These are phyloP conservation scores for Philhelius pedissequus DNA, from an alignment of 2,888 invertebrate genomes.

Conservation along the genomic window DNA sequence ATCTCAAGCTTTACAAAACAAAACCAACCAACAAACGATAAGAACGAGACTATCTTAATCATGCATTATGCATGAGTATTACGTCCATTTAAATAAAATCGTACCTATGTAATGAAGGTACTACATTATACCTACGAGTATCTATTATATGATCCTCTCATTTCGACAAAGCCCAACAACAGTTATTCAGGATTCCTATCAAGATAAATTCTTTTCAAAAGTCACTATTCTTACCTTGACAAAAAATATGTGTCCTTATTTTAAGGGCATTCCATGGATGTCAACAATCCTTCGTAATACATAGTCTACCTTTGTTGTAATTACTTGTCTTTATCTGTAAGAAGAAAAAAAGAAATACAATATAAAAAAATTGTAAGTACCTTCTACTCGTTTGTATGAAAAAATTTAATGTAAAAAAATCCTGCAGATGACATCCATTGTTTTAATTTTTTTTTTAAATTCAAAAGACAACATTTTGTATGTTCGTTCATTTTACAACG, in stretches of 20 bases:
- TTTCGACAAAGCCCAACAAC: constrained; percentile 9
- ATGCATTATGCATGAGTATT: constrained; percentile 11
- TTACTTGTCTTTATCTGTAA: constrained; percentile 38
- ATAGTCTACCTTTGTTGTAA: constrained; percentile 47
- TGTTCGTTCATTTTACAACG: constrained; percentile 1
- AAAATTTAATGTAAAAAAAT: not conserved
- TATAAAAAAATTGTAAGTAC: not conserved
- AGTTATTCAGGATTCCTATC: not conserved
- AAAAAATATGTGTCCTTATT: constrained; percentile 29
- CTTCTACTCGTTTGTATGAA: not conserved
- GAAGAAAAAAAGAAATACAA: not conserved
- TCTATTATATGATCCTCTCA: constrained; percentile 15
- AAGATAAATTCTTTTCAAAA: constrained; percentile 19
- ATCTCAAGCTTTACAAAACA: not conserved
- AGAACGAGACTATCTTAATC: not conserved
- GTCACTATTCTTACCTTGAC: constrained; percentile 10
- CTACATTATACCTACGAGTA: not conserved
- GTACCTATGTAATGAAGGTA: no score
- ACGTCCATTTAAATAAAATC: constrained; percentile 22
- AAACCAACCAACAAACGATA: not conserved
- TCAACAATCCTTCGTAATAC: constrained; percentile 36
- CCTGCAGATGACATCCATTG: constrained; percentile 57
- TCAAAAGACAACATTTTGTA: constrained; percentile 35
- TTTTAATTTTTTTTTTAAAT: constrained; percentile 53
- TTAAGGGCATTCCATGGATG: constrained; percentile 38